A percentile compares a stretch with the other conserved stretches of the same genome.
Conservation (phyloP, 2,888 invertebrate species). For the Ectobius pallidus region DNA sequence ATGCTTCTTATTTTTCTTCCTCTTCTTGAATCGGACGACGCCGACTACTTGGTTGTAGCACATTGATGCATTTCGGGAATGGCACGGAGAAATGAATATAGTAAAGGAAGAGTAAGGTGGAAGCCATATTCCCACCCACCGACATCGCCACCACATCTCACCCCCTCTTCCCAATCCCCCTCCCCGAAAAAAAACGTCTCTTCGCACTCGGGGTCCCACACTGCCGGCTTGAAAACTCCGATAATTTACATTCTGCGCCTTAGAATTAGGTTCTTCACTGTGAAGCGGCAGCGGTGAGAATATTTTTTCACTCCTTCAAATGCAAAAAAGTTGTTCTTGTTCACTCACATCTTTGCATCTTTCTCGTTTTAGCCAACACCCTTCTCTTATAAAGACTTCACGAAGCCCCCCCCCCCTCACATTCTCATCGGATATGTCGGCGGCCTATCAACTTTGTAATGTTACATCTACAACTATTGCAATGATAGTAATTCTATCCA, state of each 20-base stretch:
- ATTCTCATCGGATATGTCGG: constrained; percentile 3
- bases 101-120: constrained; percentile 25
- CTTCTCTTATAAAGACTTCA: not conserved
- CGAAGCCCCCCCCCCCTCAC: not conserved
- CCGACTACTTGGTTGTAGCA: constrained; percentile 25
- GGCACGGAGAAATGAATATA: constrained; percentile 33
- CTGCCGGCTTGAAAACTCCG: constrained; percentile 38
- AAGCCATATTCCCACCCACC: constrained; percentile 34
- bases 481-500: not conserved
- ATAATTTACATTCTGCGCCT: constrained; percentile 44
- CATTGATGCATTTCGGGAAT: constrained; percentile 35
- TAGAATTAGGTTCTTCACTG: constrained; percentile 40
- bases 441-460: not conserved
- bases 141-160: constrained; percentile 5
- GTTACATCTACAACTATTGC: not conserved
- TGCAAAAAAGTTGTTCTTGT: constrained; percentile 22
- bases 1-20: constrained; percentile 6
- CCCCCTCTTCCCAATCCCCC: too few relatives aligned
- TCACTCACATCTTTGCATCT: constrained; percentile 23
- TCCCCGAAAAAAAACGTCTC: not conserved
- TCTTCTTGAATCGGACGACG: constrained; percentile 12
- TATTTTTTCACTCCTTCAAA: constrained; percentile 27
- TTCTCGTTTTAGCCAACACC: constrained; percentile 25
- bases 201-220: constrained; percentile 13
- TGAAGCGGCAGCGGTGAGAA: constrained; percentile 26